These are phyloP conservation scores for Trichonephila clavipes DNA, from an alignment of 1,140 invertebrate species.

Conservation along the genomic window DNA sequence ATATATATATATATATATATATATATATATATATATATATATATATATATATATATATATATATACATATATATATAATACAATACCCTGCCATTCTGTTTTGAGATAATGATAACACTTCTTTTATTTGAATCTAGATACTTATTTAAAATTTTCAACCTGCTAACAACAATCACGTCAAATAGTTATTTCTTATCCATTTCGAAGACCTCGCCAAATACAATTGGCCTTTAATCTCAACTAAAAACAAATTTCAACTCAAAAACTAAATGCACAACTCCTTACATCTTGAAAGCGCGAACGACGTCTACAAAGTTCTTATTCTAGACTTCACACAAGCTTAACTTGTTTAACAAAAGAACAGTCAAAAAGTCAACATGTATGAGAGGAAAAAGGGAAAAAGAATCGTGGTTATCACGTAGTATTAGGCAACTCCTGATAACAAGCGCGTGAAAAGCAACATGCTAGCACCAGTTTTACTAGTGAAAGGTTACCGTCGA, in stretches of 20 bases:
- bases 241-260: background rate
- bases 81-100: too few species aligned
- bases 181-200: background rate
- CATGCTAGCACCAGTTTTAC: slow-evolving; percentile 1
- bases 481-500: slow-evolving; percentile 60
- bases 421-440: background rate
- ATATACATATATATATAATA: too few species aligned
- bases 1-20: too few species aligned
- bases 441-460: slow-evolving; percentile 34
- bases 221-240: background rate
- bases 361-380: too few species aligned
- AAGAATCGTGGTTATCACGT: slow-evolving; percentile 1
- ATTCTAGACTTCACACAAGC: too few species aligned
- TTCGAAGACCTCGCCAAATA: background rate
- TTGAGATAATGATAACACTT: background rate
- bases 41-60: too few species aligned
- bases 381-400: background rate
- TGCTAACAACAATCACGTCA: background rate
- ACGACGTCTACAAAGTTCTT: too few species aligned
- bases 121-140: background rate
- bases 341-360: too few species aligned
- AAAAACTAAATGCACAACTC: background rate
- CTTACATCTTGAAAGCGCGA: background rate
- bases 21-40: too few species aligned
- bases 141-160: background rate